These are phyloP conservation scores for Drosophila arizonae DNA, from an alignment of 1,140 invertebrate species.

Conservation along the genomic window DNA sequence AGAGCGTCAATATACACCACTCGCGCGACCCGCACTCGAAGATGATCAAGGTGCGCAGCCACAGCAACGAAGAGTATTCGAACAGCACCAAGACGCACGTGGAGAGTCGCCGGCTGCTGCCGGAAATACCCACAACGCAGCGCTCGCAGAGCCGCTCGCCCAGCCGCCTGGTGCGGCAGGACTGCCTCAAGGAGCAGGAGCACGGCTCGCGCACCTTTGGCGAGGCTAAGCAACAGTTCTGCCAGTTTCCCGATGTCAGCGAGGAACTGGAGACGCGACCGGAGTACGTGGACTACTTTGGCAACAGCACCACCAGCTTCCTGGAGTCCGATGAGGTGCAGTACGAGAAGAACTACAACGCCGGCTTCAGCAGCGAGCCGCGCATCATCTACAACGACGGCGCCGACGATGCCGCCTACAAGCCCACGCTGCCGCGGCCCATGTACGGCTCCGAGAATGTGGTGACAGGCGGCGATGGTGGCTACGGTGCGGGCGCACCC, in stretches of 20 bases:
- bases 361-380: conserved; percentile 79
- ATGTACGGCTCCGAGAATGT: conserved; percentile 77
- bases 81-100: conserved; percentile 62
- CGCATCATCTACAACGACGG: conserved; percentile 81
- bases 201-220: conserved; percentile 69
- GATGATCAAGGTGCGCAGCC: conserved; percentile 83
- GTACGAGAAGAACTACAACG: conserved; percentile 78
- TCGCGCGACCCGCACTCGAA: conserved; percentile 73
- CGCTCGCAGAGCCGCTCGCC: conserved; percentile 66
- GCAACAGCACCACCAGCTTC: conserved; percentile 73
- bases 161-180: conserved; percentile 78
- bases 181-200: conserved; percentile 77
- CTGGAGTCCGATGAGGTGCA: conserved; percentile 80
- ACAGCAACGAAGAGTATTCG: conserved; percentile 82
- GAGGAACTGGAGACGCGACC: conserved; percentile 69
- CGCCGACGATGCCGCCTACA: conserved; percentile 64
- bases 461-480: conserved; percentile 28
- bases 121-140: conserved; percentile 74
- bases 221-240: conserved; percentile 81
- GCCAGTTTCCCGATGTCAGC: conserved; percentile 76
- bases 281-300: conserved; percentile 80
- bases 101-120: conserved; percentile 72
- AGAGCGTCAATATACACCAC: conserved; percentile 81
- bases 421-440: conserved; percentile 50
- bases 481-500: conserved; percentile 23